Percentiles rank a stretch among this genome's conserved stretches.
phyloP scores from a whole-genome alignment of 2,888 invertebrate species.

The Diplazon laetatorius region DNA sequence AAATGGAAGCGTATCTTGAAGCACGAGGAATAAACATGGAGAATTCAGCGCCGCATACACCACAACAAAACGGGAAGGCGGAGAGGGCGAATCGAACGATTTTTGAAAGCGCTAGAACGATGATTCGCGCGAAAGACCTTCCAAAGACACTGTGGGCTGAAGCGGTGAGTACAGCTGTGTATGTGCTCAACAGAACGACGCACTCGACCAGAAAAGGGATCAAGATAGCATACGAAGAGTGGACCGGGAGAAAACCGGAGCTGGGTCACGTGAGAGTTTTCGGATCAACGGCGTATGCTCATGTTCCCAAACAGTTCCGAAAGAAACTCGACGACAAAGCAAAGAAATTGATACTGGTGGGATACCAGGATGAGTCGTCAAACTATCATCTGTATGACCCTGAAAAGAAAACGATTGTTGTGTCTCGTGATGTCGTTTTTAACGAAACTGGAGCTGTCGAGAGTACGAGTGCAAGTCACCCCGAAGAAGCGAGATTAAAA shows the following conservation, averaged over 20 bases:
- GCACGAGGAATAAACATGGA: conserved; percentile 25
- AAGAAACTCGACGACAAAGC: conserved; percentile 65
- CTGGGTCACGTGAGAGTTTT: conserved; percentile 59
- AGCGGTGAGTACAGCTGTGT: conserved; percentile 33
- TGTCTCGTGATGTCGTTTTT: conserved; percentile 46
- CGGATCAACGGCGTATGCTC: conserved; percentile 58
- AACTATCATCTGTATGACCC: conserved; percentile 43
- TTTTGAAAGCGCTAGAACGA: conserved; percentile 53
- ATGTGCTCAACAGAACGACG: conserved; percentile 8
- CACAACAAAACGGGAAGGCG: conserved; percentile 54
- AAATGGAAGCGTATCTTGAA: conserved; percentile 2
- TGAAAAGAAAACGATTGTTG: not conserved
- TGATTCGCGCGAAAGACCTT: conserved; percentile 36
- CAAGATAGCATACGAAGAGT: conserved; percentile 64
- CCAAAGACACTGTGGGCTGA: conserved; percentile 33
- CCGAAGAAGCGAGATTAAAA: not conserved
- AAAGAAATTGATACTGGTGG: conserved; percentile 61
- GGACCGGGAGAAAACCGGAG: conserved; percentile 64
- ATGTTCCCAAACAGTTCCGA: conserved; percentile 59
- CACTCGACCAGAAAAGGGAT: not conserved
- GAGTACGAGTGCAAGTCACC: not conserved
- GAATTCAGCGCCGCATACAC: conserved; percentile 26
- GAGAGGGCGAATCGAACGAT: conserved; percentile 63
- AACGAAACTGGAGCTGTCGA: not conserved
- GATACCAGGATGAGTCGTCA: conserved; percentile 35